Base-by-base conservation (phyloP, 2,113 vertebrate genomes). In the Hypomesus transpacificus region DNA sequence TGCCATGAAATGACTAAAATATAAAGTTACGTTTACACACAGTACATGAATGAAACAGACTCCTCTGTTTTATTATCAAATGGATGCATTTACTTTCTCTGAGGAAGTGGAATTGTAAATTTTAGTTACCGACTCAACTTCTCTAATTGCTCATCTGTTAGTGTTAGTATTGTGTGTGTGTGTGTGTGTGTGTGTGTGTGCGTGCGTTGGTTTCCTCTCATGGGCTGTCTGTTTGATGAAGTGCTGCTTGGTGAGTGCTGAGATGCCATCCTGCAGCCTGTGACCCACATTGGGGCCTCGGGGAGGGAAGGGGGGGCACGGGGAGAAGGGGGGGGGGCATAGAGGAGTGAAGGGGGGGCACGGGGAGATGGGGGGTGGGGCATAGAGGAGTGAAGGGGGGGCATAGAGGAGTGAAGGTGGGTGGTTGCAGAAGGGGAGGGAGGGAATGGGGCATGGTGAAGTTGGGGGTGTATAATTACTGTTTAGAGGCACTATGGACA, bases 241-340 rank as follows among this genome's bases (percentile, higher is more conserved):
- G 83, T 79, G 81, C 79, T 57, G 51, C 39, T 58, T 56, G 70
- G 70, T 52, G 21, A 72, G 70, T n/a, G 70, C 28, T 77, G 80
- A 67, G 82, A 84, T 88, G 87, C 85, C 85, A 83, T 88, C 87
- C 85, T 82, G 82, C 80, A 69, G 83, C 82, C 86, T 82, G 84
- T 89, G 87, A 91, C 89, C 89, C 87, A 90, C 91, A 91, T 91
- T 90, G 90, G 87, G 89, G 87, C 80, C 80, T 88, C 71, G 62
- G 31, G 31, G 31, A 34, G 31, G 5, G 31, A 34, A 86, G 83
- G 82, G 81, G 74, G 22, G 59, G 59, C 16, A 75, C 3, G 28
- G 70, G 73, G 24, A 34, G 46, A 53, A 58, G 60, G 53, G 54
- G 34, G n/a, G 58, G 20, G 14, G 56, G 34, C 34, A 39, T 39